Conservation (phyloP, 2,888 invertebrate genomes). For the Unio delphinus region DNA sequence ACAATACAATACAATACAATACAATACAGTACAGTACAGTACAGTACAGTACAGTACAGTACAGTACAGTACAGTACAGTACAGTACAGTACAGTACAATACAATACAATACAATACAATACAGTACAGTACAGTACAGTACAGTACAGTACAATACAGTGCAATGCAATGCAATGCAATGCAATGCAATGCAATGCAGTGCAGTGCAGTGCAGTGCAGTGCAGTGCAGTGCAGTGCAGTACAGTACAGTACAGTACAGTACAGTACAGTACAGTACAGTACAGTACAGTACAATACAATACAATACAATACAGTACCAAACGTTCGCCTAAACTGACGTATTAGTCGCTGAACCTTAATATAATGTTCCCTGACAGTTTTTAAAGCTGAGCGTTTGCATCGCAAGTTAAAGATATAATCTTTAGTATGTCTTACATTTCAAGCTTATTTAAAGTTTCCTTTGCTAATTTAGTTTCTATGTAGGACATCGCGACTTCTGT, state of each 20-base stretch:
- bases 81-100: neutral
- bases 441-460: no score
- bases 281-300: neutral
- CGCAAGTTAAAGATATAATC: no score
- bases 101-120: no score
- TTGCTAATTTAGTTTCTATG: no score
- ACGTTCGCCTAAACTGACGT: neutral
- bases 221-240: constrained; percentile 1
- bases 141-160: constrained; percentile 6
- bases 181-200: constrained; percentile 5
- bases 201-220: constrained; percentile 1
- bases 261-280: neutral
- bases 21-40: neutral
- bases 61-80: neutral
- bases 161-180: constrained; percentile 3
- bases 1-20: neutral
- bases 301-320: constrained; percentile 1
- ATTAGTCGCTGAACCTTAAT: no score
- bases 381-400: no score
- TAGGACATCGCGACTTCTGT: no score
- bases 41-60: neutral
- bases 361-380: no score
- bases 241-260: constrained; percentile 3
- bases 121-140: neutral
- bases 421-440: no score